Base-by-base conservation (phyloP, 2,797 vertebrate species). In the Siniperca scherzeri region DNA sequence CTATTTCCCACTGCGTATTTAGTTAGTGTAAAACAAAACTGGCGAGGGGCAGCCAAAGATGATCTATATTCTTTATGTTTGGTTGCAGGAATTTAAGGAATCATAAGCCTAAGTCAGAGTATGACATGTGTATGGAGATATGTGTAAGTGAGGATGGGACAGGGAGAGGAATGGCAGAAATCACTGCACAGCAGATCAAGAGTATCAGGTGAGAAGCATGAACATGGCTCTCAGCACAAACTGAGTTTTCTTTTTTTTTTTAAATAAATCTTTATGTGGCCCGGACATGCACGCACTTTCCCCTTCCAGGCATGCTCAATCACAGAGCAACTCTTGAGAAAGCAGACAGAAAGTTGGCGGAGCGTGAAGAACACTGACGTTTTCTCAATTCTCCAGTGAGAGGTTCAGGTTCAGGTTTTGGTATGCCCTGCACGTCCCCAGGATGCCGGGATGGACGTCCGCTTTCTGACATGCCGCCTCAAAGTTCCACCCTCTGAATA, bases 171-270 rank as follows among this genome's bases (percentile, higher is more conserved):
- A 85, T 59, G 74, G 74, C 42, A 84, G 60, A 81, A 92, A 89
- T 80, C 68, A 82, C 88, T 19, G 38, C n/a, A 27, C 69, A 70
- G 75, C 78, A 90, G 74, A 94, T 94, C 91, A 94, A 93, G 85
- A 85, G 90, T 91, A 92, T 93, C 88, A 66, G 87, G 85, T 90
- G 87, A 90, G 90, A 91, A 93, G 93, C 90, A 85, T 27, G 84
- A 91, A 87, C 77, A 79, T 76, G 74, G 84, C 85, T 86, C 81
- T 77, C 65, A 86, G 85, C 78, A 70, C 87, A 91, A 90, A 89
- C 89, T 78, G 78, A 91, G 93, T 94, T 95, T 36, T 91, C 92
- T 87, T 30, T 30, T 30, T 30, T 27, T 30, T 30, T 30, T 30
- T 3, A 30, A 30, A 30, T 30, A 30, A 30, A 30, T 30, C 30